Evolutionary conservation across 2,797 vertebrate genomes (phyloP), one percentile per base, ranked within the genome.

Genomic region (Anabacerthia variegaticeps): DNA sequence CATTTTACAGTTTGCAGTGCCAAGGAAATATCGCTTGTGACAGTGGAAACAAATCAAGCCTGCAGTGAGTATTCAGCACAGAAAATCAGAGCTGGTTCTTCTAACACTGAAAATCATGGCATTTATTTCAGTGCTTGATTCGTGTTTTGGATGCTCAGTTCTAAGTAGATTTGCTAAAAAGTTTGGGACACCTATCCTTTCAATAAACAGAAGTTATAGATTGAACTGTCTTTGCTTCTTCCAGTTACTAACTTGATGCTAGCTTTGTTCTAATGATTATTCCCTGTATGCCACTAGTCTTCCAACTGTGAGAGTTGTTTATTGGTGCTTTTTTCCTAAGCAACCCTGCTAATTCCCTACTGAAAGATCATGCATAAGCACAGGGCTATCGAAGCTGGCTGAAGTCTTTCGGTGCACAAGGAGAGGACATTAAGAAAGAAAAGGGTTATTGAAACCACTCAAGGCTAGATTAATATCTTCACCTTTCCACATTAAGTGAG

Each of bases 241-340:
- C 62, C 56, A 32, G 28, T 62, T 92, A 71, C 65, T 80, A 93
- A 54, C 37, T 71, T 44, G 52, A 84, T 32, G 56, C 10, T 69
- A 58, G 14, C 23, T 48, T 61, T 78, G 87, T 91, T 30, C 49
- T 73, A 84, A 76, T 61, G 86, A 83, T 89, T 87, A 49, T 55
- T 95, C 66, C 27, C 85, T 52, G 12, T 76, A 52, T 71, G 79
- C 41, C 55, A 69, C 86, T 63, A 36, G 2, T 76, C 73, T 84
- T 93, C 92, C 92, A 90, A 2, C 92, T 88, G 85, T 84, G 79
- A 92, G 78, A 72, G 76, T 72, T 95, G 90, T 78, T 93, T 92
- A 84, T 86, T 92, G 92, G 63, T 87, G 44, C 34, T 55, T 16
- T 73, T 96, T 93, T 86, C 59, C 82, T 92, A 79, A 84, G 89